Percentiles rank a stretch among this genome's conserved stretches.
Conservation (phyloP, 2,797 vertebrate genomes). For the Hyperoplus immaculatus region DNA sequence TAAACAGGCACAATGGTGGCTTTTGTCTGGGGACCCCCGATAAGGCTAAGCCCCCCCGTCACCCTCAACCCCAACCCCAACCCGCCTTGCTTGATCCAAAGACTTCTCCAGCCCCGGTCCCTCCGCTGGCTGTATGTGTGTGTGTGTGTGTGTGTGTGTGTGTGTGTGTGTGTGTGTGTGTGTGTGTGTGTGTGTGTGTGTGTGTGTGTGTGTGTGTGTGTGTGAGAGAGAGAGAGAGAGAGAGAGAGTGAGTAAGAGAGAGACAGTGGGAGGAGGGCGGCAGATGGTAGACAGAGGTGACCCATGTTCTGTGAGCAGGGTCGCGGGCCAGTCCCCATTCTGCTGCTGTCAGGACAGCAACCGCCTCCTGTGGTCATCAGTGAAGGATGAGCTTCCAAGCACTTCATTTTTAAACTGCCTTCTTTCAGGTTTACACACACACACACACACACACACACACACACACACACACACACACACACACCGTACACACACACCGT, state of each 20-base stretch:
- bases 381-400: slow-evolving; percentile 73
- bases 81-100: slow-evolving; percentile 22
- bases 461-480: slow-evolving; percentile 3
- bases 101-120: slow-evolving; percentile 28
- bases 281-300: slow-evolving; percentile 94
- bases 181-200: slow-evolving; percentile 13
- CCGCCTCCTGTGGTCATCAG: slow-evolving; percentile 57
- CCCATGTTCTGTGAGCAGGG: slow-evolving; percentile 88
- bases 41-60: slow-evolving; percentile 51
- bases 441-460: slow-evolving; percentile 9
- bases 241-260: slow-evolving; percentile 45
- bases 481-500: too few relatives aligned
- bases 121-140: slow-evolving; percentile 83
- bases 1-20: slow-evolving; percentile 74
- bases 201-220: slow-evolving; percentile 68
- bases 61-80: slow-evolving; percentile 7
- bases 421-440: slow-evolving; percentile 16
- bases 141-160: slow-evolving; percentile 13
- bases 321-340: slow-evolving; percentile 65
- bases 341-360: slow-evolving; percentile 67
- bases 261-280: slow-evolving; percentile 83
- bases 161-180: slow-evolving; percentile 78
- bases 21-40: slow-evolving; percentile 67
- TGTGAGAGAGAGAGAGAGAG: neutral
- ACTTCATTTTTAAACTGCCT: slow-evolving; percentile 59